Conservation (phyloP, 2,113 vertebrate genomes). For the Chaenocephalus aceratus region DNA sequence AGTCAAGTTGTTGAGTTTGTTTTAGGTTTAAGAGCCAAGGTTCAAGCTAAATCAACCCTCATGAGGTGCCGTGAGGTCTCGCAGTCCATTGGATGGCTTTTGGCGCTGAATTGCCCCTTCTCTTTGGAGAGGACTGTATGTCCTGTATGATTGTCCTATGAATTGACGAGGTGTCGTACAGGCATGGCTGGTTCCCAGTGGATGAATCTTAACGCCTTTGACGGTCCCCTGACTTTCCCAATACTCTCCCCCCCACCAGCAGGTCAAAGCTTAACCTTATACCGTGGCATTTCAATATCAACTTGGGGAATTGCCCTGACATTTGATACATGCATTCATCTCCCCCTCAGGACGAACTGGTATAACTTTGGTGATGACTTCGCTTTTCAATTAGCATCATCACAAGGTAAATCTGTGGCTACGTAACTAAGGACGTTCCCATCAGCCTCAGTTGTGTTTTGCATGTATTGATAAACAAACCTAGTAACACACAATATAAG, state of each 20-base stretch:
- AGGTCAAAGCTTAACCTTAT: background rate
- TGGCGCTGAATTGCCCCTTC: no score
- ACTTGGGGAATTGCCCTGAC: background rate
- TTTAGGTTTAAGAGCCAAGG: no score
- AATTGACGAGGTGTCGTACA: background rate
- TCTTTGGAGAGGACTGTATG: no score
- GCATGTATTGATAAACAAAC: no score
- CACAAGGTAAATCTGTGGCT: background rate
- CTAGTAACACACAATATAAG: no score
- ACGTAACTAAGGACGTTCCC: background rate
- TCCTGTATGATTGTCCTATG: background rate
- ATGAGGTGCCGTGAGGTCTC: no score
- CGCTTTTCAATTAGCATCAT: background rate
- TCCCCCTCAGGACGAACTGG: background rate
- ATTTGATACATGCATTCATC: slow-evolving; percentile 9
- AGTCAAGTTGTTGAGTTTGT: no score
- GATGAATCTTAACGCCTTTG: background rate
- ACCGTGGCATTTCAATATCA: background rate
- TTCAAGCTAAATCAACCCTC: no score
- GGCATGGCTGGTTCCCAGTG: background rate
- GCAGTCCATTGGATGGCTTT: no score
- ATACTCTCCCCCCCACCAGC: background rate
- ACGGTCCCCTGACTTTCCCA: background rate
- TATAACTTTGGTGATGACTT: background rate
- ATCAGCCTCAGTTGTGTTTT: no score